phyloP scores from a whole-genome alignment of 2,113 vertebrate species.

The Oreochromis spilurus region DNA sequence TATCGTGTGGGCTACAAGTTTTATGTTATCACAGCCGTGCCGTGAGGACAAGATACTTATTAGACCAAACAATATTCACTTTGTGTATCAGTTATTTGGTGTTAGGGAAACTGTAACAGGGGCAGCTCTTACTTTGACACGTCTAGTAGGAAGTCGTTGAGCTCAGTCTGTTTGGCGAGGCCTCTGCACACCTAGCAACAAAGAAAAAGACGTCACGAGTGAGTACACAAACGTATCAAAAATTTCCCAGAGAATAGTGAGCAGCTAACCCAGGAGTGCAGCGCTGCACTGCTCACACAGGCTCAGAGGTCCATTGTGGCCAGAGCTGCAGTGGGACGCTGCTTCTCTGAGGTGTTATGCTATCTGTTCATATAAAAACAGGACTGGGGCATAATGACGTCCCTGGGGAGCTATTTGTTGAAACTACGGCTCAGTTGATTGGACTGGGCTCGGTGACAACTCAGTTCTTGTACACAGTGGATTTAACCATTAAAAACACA shows the following conservation, averaged over 20 bases:
- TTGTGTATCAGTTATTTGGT: neutral
- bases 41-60: neutral
- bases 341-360: conserved; percentile 53
- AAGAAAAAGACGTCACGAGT: conserved; percentile 3
- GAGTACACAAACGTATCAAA: neutral
- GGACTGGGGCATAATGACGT: conserved; percentile 62
- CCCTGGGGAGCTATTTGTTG: conserved; percentile 60
- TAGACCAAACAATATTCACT: neutral
- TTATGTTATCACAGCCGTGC: neutral
- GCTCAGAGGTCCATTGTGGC: conserved; percentile 45
- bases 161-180: conserved; percentile 96
- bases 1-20: neutral
- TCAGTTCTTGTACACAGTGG: conserved; percentile 64
- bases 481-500: conserved; percentile 59
- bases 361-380: conserved; percentile 60
- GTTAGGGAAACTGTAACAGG: neutral
- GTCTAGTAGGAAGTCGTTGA: conserved; percentile 98
- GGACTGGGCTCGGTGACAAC: conserved; percentile 54
- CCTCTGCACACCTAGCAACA: conserved; percentile 87
- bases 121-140: conserved; percentile 91
- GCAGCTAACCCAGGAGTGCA: conserved; percentile 13
- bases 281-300: neutral
- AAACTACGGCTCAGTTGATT: conserved; percentile 61
- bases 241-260: neutral
- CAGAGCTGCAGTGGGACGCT: conserved; percentile 47